Evolutionary conservation across 2,888 invertebrate species (phyloP), one percentile per base, ranked within the genome.

Genomic region (Griposia aprilina): DNA sequence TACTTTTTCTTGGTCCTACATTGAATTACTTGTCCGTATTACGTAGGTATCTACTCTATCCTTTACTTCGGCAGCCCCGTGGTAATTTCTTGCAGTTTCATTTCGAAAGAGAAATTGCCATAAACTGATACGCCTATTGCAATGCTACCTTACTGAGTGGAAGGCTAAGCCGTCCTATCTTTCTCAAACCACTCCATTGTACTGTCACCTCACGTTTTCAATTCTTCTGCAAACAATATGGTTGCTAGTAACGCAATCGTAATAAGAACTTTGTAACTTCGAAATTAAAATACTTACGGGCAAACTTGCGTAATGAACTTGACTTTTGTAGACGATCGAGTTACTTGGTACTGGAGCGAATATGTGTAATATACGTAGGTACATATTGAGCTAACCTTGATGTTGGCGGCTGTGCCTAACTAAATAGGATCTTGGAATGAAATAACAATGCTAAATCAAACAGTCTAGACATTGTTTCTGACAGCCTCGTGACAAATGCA

Each of bases 21-120:
- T 30, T 63, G 7, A 67, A 55, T 23, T n/a, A 17, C 11, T 60
- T 50, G 30, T 62, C 30, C 20, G 4, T 36, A 74, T 63, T 63
- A 20, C 57, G n/a, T 62, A 57, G 57, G n/a, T 13, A n/a, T 0
- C 8, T 6, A 60, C 36, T 30, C 6, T n/a, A 65, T 20, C 52
- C 30, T 30, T 45, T 69, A 66, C n/a, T 63, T 72, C 13, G 41
- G 17, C 10, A 77, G 41, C 52, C 59, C 73, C 74, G 67, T 63
- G 55, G 36, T 80, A 55, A 77, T 60, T 81, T 81, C 85, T 65
- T 81, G 82, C 85, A 72, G 77, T 85, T 75, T 63, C 41, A 78
- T 84, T 84, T 85, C 78, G 76, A 84, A 84, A 84, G 75, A 86
- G 84, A 82, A 82, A 86, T 78, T 78, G 75, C 84, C 86, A 78